Evolutionary conservation across 1,140 invertebrate species (phyloP).

Genomic region (Hestina assimilis): DNA sequence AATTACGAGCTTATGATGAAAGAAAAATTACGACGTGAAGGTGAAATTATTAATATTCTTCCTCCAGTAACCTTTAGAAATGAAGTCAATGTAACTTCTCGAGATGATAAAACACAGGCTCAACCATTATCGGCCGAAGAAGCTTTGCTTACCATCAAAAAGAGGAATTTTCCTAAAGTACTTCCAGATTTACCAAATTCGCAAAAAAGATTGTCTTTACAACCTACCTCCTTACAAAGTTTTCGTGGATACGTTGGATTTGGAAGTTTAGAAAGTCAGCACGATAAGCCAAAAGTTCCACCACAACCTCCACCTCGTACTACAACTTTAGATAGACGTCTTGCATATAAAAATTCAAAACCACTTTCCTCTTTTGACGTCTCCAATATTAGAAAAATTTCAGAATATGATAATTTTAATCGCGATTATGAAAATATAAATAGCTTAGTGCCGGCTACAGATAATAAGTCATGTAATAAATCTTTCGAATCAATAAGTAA

Average conservation of each 20-base stretch:
- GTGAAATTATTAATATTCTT: constrained; percentile 68
- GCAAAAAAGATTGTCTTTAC: constrained; percentile 79
- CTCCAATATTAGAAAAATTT: constrained; percentile 38
- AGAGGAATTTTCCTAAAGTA: constrained; percentile 90
- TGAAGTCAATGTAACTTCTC: constrained; percentile 87
- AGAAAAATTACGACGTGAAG: constrained; percentile 48
- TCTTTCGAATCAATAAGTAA: constrained; percentile 40
- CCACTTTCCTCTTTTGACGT: constrained; percentile 59
- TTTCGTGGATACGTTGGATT: constrained; percentile 45
- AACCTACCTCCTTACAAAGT: constrained; percentile 68
- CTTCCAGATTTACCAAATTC: constrained; percentile 84
- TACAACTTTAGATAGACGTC: constrained; percentile 79
- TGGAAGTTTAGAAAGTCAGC: constrained; percentile 65
- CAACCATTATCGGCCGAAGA: constrained; percentile 82
- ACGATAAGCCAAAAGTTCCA: constrained; percentile 74
- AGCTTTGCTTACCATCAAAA: constrained; percentile 84
- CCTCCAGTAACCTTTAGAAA: constrained; percentile 76
- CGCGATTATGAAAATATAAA: constrained; percentile 68
- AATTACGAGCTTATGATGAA: constrained; percentile 69
- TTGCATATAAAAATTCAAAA: constrained; percentile 64
- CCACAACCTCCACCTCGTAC: constrained; percentile 82
- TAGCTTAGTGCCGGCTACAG: constrained; percentile 37
- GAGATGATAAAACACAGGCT: constrained; percentile 63
- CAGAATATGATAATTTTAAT: constrained; percentile 26
- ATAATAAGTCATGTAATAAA: constrained; percentile 33